phyloP scores from a whole-genome alignment of 2,797 vertebrate genomes.

The Enteromius afrohamiltoni region DNA sequence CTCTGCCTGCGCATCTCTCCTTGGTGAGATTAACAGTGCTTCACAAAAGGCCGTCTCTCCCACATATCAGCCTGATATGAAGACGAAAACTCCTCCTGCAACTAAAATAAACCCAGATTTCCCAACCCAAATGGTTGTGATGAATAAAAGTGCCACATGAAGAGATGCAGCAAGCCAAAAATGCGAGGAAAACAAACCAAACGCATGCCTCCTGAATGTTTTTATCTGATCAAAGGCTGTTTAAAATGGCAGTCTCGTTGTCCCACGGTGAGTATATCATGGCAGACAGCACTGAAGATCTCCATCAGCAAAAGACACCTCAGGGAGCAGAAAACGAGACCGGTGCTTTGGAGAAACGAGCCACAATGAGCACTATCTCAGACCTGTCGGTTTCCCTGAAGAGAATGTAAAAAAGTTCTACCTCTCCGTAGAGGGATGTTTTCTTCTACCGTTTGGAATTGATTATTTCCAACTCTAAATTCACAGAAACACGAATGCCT shows the following conservation, averaged over 20 bases:
- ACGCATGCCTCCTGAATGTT: neutral
- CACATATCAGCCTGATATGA: conserved; percentile 30
- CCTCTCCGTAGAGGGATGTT: conserved; percentile 7
- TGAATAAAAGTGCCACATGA: conserved; percentile 18
- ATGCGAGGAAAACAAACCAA: neutral
- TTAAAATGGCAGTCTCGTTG: conserved; percentile 3
- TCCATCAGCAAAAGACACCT: conserved; percentile 45
- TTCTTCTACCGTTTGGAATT: conserved; percentile 12
- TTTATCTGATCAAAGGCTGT: conserved; percentile 10
- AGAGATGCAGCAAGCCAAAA: neutral
- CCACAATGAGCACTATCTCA: conserved; percentile 20
- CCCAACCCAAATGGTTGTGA: neutral
- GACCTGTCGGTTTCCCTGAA: conserved; percentile 17
- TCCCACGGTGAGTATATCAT: conserved; percentile 6
- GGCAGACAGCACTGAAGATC: conserved; percentile 23
- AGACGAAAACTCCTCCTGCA: neutral
- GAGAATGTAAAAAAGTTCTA: conserved; percentile 2
- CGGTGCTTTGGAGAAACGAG: conserved; percentile 14
- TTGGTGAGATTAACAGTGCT: conserved; percentile 9
- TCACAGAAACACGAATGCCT: conserved; percentile 41
- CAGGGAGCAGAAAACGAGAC: conserved; percentile 29
- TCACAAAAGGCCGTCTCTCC: conserved; percentile 29
- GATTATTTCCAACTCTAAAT: conserved; percentile 21
- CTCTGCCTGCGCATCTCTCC: neutral
- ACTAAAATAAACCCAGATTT: conserved; percentile 15